Evolutionary conservation across 2,797 vertebrate species (phyloP).

Genomic region (Trematomus bernacchii): DNA sequence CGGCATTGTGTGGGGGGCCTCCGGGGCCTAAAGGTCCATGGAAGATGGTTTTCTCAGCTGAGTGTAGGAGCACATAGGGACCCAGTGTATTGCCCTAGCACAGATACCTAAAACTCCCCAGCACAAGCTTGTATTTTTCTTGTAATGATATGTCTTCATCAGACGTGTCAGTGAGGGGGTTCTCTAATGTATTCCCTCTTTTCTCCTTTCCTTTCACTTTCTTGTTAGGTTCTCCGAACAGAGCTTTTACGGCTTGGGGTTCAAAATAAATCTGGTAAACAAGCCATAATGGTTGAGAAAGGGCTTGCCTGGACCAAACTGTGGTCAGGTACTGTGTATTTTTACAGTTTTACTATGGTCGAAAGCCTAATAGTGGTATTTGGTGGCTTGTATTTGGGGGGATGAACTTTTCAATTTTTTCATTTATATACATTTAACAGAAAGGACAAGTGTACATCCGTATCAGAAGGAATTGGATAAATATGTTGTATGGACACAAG

Average conservation of each 20-base stretch:
- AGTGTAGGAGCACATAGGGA: constrained; percentile 42
- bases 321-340: constrained; percentile 60
- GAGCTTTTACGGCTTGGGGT: constrained; percentile 20
- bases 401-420: constrained; percentile 24
- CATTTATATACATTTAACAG: background rate
- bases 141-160: constrained; percentile 52
- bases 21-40: constrained; percentile 32
- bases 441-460: background rate
- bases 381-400: constrained; percentile 23
- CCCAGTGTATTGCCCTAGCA: constrained; percentile 39
- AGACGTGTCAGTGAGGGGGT: constrained; percentile 15
- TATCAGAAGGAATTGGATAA: background rate
- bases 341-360: constrained; percentile 51
- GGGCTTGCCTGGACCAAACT: constrained; percentile 49
- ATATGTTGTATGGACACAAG: background rate
- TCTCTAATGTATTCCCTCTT: constrained; percentile 1
- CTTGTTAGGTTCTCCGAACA: constrained; percentile 34
- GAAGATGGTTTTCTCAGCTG: constrained; percentile 70
- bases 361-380: constrained; percentile 42
- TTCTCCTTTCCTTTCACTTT: constrained; percentile 20
- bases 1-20: constrained; percentile 69
- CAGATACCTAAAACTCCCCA: constrained; percentile 39
- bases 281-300: constrained; percentile 48
- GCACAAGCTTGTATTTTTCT: constrained; percentile 56
- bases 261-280: constrained; percentile 43